Base-by-base conservation (phyloP, 2,113 vertebrate genomes). In the Corvus hawaiiensis region DNA sequence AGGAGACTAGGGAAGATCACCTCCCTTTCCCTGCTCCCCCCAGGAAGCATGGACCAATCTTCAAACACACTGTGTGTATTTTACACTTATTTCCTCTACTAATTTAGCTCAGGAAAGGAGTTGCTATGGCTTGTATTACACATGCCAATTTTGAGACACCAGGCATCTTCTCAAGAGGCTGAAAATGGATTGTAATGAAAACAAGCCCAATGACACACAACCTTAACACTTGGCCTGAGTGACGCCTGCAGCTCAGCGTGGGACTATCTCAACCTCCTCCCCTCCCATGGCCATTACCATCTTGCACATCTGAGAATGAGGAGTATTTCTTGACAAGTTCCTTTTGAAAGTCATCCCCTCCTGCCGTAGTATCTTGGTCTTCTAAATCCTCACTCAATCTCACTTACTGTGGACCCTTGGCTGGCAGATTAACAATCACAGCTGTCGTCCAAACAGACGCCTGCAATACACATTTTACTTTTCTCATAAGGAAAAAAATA, bases 381-480 rank as follows among this genome's bases (percentile, higher is more conserved):
- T 90, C 87, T 93, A 95, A 96, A 87, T 86, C 87, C 85, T 74
- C 85, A 69, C 82, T 90, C 84, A 77, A 11, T 76, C 84, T 80
- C 87, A 62, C 76, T 90, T 96, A 75, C 85, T n/a, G 2, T 16
- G 35, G 92, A 87, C 55, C 59, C 78, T 79, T 0, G 22, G 51
- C 91, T 87, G 91, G 62, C 77, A 94, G 62, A 37, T 85, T 90
- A 82, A 80, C 75, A 94, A 12, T 93, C 85, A 7, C 32, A 10
- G 88, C 76, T 92, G 72, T 77, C 4, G 0, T 84, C 68, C 73
- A 39, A 94, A 90, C 0, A 0, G 55, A 83, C 0, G 67, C 75
- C 92, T 95, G 88, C 67, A 90, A 51, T 37, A 71, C 33, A 55
- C 55, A 84, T 95, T 95, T 92, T 71, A 85, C 58, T 90, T 62